Base-by-base conservation (phyloP, 2,888 invertebrate genomes). In the Acanthoscelides obtectus region DNA sequence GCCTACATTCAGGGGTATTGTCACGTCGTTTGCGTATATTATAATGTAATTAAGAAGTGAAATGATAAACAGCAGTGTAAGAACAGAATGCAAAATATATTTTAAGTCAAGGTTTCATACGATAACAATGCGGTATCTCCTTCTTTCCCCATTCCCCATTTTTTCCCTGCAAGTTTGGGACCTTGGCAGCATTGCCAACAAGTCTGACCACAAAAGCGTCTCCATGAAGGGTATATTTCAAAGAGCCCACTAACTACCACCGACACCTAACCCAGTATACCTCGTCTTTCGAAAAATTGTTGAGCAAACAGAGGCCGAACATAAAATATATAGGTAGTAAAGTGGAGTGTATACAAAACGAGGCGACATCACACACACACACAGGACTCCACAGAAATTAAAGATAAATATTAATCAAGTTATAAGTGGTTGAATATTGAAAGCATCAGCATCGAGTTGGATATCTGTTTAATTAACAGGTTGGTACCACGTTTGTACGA, bases 391-490 rank as follows among this genome's bases (percentile, higher is more conserved):
- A 71, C 70, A 72, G 72, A 72, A 69, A 81, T 81, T 78, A 79
- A 81, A 81, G 80, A 81, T 82, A 82, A 82, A 82, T 82, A 82
- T 81, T 81, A 81, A 82, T 82, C 81, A 80, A 82, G 80, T 79
- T 80, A 81, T 81, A 80, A 82, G 81, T 81, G 81, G 81, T 78
- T 81, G 81, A 80, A 82, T 80, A 81, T 81, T 82, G 79, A 45
- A 45, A 45, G 45, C 45, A n/a, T n/a, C n/a, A 45, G 45, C 45
- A 45, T 45, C 45, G 45, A 45, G 45, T 45, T 80, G 81, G 82
- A 82, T 82, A 84, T 85, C 83, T 83, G 80, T 80, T 83, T 85
- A 85, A 85, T 85, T 85, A 85, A 84, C 85, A 85, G 83, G 84
- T 85, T 84, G 81, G 82, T 82, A 82, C n/a, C n/a, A n/a, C n/a